These are phyloP conservation scores for Nycticryphes semicollaris DNA, from an alignment of 2,113 vertebrate genomes.

Conservation along the genomic window DNA sequence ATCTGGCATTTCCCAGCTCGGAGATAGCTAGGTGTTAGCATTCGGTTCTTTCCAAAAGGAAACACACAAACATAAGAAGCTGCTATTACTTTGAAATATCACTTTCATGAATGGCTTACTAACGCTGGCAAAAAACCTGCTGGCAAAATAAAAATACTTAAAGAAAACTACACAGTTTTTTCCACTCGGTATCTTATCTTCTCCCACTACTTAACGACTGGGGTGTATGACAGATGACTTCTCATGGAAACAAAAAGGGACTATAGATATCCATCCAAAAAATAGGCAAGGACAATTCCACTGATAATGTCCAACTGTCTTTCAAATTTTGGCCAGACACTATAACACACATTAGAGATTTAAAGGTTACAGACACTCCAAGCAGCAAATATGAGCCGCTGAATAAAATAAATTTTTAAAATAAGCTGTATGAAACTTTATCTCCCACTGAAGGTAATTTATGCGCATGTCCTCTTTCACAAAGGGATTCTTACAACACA, in stretches of 20 bases:
- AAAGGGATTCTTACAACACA: background rate
- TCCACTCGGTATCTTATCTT: background rate
- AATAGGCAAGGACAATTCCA: background rate
- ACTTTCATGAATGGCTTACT: slow-evolving; percentile 13
- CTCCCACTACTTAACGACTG: background rate
- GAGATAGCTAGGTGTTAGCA: background rate
- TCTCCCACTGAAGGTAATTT: background rate
- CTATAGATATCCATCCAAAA: background rate
- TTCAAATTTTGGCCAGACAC: background rate
- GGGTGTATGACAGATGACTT: background rate
- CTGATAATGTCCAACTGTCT: background rate
- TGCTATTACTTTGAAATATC: slow-evolving; percentile 26
- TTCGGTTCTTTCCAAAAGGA: slow-evolving; percentile 1
- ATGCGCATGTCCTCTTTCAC: background rate
- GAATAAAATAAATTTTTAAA: background rate
- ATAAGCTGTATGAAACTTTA: background rate
- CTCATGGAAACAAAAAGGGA: background rate
- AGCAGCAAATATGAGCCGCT: background rate
- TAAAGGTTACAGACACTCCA: background rate
- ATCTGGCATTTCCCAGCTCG: background rate
- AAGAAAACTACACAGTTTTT: background rate
- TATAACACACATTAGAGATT: background rate
- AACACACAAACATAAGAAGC: background rate
- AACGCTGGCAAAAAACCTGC: background rate
- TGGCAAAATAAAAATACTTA: background rate